Conservation (phyloP, 2,113 vertebrate species). For the Phycodurus eques region DNA sequence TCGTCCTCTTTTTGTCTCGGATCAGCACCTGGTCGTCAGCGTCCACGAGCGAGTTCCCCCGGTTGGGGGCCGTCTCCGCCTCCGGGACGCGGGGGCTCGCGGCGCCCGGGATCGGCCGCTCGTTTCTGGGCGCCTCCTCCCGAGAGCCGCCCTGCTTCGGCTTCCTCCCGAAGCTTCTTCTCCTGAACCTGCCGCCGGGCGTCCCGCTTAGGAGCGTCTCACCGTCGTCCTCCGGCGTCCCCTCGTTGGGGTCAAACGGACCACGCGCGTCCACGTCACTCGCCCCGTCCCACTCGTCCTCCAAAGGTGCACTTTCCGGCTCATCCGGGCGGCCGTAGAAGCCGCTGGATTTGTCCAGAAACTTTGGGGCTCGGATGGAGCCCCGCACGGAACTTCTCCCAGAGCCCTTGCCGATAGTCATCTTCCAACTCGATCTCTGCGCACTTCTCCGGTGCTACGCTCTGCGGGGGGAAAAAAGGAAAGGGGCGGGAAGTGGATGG, state of each 20-base stretch:
- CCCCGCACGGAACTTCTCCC: slow-evolving; percentile 58
- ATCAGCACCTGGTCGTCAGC: slow-evolving; percentile 55
- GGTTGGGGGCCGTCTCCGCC: slow-evolving; percentile 5
- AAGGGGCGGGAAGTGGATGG: not conserved
- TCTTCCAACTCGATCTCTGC: slow-evolving; percentile 31
- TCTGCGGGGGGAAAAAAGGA: not conserved
- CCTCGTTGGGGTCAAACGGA: slow-evolving; percentile 36
- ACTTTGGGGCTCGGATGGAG: slow-evolving; percentile 67
- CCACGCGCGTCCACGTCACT: slow-evolving; percentile 41
- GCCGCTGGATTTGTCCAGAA: slow-evolving; percentile 69
- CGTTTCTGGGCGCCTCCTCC: not conserved
- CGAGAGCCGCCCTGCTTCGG: slow-evolving; percentile 40
- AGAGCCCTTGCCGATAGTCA: slow-evolving; percentile 74
- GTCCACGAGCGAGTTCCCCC: slow-evolving; percentile 36
- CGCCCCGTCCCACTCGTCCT: slow-evolving; percentile 5
- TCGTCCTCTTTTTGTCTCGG: slow-evolving; percentile 47
- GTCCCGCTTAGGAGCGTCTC: slow-evolving; percentile 62
- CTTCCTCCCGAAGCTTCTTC: slow-evolving; percentile 65
- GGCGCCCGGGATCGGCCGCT: not conserved
- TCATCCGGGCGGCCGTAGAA: slow-evolving; percentile 75
- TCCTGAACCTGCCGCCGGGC: slow-evolving; percentile 66
- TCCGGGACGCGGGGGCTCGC: not conserved
- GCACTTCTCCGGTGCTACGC: not conserved
- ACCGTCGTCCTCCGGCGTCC: slow-evolving; percentile 66
- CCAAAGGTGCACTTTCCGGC: slow-evolving; percentile 15